A percentile compares a stretch with the other conserved stretches of the same genome.
phyloP scores from a whole-genome alignment of 2,113 vertebrate genomes.

The Notarius lentiginosus region DNA sequence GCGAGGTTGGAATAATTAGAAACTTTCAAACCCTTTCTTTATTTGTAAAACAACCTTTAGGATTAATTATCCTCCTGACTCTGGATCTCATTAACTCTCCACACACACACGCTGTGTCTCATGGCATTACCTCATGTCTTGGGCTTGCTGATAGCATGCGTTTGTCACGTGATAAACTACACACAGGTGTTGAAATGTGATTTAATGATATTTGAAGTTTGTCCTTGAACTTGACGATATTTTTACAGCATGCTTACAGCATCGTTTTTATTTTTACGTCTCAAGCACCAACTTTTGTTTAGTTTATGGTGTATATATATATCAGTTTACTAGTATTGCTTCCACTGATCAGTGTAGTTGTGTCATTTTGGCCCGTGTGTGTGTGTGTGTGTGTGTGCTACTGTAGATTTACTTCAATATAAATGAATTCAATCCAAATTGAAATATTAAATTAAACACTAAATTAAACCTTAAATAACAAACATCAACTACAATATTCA shows the following conservation, averaged over 20 bases:
- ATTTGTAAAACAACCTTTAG: background rate
- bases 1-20: no score
- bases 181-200: slow-evolving; percentile 62
- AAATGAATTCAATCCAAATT: background rate
- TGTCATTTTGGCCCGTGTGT: background rate
- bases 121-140: slow-evolving; percentile 65
- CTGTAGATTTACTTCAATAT: background rate
- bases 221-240: background rate
- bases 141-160: slow-evolving; percentile 59
- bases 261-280: background rate
- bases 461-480: no score
- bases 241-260: background rate
- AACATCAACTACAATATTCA: background rate
- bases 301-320: background rate
- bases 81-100: background rate
- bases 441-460: no score
- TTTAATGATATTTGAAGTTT: background rate
- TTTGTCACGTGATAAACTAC: slow-evolving; percentile 63
- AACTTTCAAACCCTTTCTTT: background rate
- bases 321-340: background rate
- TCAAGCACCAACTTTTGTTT: background rate
- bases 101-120: background rate
- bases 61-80: background rate
- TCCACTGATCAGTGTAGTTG: no score
- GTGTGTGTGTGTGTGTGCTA: no score